phyloP scores from a whole-genome alignment of 2,888 invertebrate species.

The Rotaria sp. region DNA sequence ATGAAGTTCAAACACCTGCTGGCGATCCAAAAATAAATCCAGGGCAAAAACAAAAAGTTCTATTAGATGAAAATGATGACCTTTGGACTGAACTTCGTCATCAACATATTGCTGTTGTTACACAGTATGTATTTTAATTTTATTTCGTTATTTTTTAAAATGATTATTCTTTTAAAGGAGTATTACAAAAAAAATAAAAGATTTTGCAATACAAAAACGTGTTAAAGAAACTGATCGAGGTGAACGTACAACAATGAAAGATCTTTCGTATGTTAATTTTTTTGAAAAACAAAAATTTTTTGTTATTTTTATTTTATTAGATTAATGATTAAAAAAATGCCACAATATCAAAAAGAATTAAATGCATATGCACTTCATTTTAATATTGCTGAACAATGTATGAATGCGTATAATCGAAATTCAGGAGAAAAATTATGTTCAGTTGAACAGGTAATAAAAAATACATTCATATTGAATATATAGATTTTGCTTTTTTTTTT shows the following conservation, averaged over 20 bases:
- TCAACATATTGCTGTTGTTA: constrained; percentile 97
- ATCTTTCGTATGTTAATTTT: constrained; percentile 52
- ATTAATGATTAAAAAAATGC: constrained; percentile 99
- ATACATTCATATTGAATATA: neutral
- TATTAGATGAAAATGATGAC: constrained; percentile 96
- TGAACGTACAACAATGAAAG: constrained; percentile 39
- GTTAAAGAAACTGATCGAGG: constrained; percentile 63
- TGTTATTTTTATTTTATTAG: constrained; percentile 57
- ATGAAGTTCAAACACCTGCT: constrained; percentile 5
- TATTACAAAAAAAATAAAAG: constrained; percentile 91
- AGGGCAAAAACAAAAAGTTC: constrained; percentile 65
- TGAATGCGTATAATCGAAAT: constrained; percentile 82
- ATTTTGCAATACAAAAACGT: constrained; percentile 69
- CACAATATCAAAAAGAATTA: constrained; percentile 97
- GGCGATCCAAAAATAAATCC: constrained; percentile 58
- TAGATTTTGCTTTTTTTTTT: too few relatives aligned
- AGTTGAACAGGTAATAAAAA: neutral
- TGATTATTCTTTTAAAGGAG: constrained; percentile 59
- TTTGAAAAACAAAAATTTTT: neutral
- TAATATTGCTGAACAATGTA: constrained; percentile 96
- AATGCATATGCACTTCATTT: constrained; percentile 97
- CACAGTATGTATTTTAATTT: constrained; percentile 64
- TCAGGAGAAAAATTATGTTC: constrained; percentile 10
- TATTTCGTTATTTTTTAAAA: neutral
- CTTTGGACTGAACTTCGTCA: constrained; percentile 93